Evolutionary conservation across 2,888 invertebrate genomes (phyloP).

Genomic region (Caenorhabditis plicata): DNA sequence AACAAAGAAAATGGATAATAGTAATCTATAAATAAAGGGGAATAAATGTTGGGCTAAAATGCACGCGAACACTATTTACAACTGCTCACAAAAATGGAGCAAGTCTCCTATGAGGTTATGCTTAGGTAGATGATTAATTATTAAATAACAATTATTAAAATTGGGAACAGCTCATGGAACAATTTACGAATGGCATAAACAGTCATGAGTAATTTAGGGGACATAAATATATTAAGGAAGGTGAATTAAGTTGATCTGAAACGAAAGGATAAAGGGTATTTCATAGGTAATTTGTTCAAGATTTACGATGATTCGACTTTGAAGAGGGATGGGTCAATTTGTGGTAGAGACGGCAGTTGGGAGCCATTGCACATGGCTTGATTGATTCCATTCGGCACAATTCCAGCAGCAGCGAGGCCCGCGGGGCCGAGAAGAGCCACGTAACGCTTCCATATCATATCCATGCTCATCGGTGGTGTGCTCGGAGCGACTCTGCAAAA

Average conservation of each 20-base stretch:
- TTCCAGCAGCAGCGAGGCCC: slow-evolving; percentile 50
- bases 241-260: neutral
- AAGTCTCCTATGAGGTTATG: no score
- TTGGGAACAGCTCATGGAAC: no score
- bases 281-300: neutral
- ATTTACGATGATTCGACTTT: slow-evolving; percentile 22
- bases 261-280: neutral
- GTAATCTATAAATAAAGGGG: no score
- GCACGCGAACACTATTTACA: no score
- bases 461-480: slow-evolving; percentile 45
- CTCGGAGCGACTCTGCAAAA: slow-evolving; percentile 38
- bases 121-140: no score
- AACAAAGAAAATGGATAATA: no score
- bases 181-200: slow-evolving; percentile 1
- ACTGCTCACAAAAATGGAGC: no score
- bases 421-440: slow-evolving; percentile 55
- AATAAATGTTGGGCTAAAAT: no score
- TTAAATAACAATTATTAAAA: no score
- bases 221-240: no score
- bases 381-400: slow-evolving; percentile 28
- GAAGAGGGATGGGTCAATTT: slow-evolving; percentile 27
- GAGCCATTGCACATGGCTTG: slow-evolving; percentile 16
- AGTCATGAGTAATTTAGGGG: slow-evolving; percentile 1
- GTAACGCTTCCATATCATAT: slow-evolving; percentile 58
- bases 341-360: slow-evolving; percentile 18